phyloP scores from a whole-genome alignment of 1,140 invertebrate species.

The Calephelis virginiensis region DNA sequence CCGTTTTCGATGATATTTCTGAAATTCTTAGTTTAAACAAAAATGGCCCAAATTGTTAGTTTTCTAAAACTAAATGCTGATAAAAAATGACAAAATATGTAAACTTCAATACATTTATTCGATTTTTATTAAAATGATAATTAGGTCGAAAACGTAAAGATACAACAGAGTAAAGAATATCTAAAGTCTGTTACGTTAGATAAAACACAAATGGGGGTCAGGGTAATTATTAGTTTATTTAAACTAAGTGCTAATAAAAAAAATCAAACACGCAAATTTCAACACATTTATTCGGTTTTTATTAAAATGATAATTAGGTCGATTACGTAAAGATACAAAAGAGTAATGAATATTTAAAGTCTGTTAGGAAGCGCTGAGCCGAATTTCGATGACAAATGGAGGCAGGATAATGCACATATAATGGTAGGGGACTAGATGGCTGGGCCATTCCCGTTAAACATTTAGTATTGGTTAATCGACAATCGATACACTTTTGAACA shows the following conservation, averaged over 20 bases:
- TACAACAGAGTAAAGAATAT: conserved; percentile 13
- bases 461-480: conserved; percentile 63
- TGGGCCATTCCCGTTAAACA: conserved; percentile 51
- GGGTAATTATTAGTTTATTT: conserved; percentile 30
- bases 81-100: too few relatives aligned
- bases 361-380: conserved; percentile 24
- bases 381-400: conserved; percentile 50
- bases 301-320: too few relatives aligned
- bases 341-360: conserved; percentile 18
- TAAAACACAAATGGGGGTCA: conserved; percentile 39
- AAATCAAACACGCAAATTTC: too few relatives aligned
- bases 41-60: too few relatives aligned
- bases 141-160: too few relatives aligned
- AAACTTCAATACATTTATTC: too few relatives aligned
- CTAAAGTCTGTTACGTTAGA: conserved; percentile 5
- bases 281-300: too few relatives aligned
- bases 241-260: too few relatives aligned
- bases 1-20: too few relatives aligned
- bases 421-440: conserved; percentile 54
- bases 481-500: conserved; percentile 25
- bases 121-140: too few relatives aligned
- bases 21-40: too few relatives aligned
- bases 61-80: too few relatives aligned
- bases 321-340: not conserved
- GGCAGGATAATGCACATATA: conserved; percentile 49